phyloP scores from a whole-genome alignment of 2,113 vertebrate genomes.

The Ursus arctos region DNA sequence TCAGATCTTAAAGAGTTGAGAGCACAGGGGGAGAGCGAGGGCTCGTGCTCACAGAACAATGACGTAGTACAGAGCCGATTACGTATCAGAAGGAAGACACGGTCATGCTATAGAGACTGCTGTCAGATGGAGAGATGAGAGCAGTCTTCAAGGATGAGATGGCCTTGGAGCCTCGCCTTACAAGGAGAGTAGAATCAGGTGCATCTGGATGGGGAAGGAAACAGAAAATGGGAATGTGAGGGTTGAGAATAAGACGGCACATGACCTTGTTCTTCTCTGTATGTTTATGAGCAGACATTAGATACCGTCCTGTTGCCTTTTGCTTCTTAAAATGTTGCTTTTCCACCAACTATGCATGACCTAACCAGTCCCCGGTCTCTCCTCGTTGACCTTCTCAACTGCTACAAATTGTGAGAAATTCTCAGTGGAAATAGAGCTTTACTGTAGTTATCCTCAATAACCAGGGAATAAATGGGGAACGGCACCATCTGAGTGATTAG shows the following conservation, averaged over 20 bases:
- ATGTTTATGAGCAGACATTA: neutral
- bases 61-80: neutral
- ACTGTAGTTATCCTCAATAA: neutral
- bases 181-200: neutral
- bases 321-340: neutral
- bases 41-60: neutral
- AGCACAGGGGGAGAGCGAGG: neutral
- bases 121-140: neutral
- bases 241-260: neutral
- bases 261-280: neutral
- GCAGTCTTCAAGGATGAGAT: neutral
- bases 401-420: neutral
- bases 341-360: neutral
- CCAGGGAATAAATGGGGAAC: neutral
- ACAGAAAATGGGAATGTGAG: neutral
- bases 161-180: neutral
- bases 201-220: neutral
- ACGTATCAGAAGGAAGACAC: neutral
- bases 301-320: neutral
- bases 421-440: neutral
- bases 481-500: neutral
- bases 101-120: neutral
- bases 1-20: neutral
- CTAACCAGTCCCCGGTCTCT: neutral
- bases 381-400: neutral